Conservation (phyloP, 1,140 invertebrate genomes). For the Rhagoletis zephyria region DNA sequence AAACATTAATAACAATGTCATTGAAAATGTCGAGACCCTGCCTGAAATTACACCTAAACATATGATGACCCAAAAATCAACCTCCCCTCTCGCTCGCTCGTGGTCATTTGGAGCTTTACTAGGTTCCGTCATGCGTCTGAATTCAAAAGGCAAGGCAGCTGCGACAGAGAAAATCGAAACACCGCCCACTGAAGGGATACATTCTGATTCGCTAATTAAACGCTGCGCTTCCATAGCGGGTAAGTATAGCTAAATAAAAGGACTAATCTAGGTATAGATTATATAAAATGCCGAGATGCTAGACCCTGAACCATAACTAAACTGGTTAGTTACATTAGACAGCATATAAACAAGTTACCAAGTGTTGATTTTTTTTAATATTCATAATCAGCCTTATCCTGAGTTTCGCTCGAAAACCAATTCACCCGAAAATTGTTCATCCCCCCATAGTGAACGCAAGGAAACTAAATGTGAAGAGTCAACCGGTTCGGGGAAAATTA, state of each 20-base stretch:
- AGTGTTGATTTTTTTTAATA: no score
- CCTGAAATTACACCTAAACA: background rate
- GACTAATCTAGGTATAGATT: background rate
- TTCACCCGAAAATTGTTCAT: no score
- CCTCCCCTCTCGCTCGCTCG: constrained; percentile 58
- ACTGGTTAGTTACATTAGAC: no score
- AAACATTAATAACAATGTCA: constrained; percentile 54
- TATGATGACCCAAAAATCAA: constrained; percentile 3
- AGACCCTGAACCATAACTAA: no score
- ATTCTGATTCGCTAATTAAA: constrained; percentile 62
- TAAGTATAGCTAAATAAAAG: background rate
- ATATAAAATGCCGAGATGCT: no score
- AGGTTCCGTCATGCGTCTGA: constrained; percentile 67
- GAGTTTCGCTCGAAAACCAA: no score
- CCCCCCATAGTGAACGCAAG: no score
- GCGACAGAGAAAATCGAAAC: background rate
- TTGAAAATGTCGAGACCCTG: constrained; percentile 59
- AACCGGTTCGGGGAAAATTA: no score
- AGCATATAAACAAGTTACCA: no score
- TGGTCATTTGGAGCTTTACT: constrained; percentile 63
- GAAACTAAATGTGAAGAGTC: no score
- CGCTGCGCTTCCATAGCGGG: constrained; percentile 69
- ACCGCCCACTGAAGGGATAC: background rate
- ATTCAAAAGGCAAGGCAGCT: constrained; percentile 50
- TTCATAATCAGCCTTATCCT: no score